Evolutionary conservation across 2,113 vertebrate species (phyloP), one percentile per base, ranked within the genome.

Genomic region (Excalfactoria chinensis): DNA sequence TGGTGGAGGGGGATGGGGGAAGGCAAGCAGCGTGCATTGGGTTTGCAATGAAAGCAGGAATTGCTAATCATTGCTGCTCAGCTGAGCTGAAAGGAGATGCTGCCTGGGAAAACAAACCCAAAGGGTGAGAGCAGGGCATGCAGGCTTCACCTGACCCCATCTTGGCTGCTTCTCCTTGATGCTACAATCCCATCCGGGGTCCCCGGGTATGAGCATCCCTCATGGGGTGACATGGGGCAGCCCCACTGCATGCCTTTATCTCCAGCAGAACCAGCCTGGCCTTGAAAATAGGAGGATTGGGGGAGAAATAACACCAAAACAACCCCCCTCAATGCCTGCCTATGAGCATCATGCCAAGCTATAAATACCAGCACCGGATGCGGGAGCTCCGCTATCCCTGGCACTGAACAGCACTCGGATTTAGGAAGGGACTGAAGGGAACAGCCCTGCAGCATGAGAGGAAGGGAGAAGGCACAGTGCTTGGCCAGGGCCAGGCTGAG

Each of bases 11-110:
- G 22, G 49, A 23, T 5, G 40, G 58, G 34, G 30, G 11, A 46
- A 11, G 55, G 63, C 11, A 9, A 35, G 1, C 55, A 15, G 48
- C 68, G 23, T 43, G 43, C 10, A 2, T 72, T 8, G 48, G 58
- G 89, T 49, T 84, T 6, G 8, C 67, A 19, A 18, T 62, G 35
- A 86, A 48, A 89, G 34, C 82, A 21, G 41, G 84, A 84, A 78
- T 86, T 40, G 89, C 93, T 93, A 46, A 93, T 92, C 63, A 41
- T 46, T 10, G 72, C 94, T 70, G 93, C 85, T 87, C 93, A 72
- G 75, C 75, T 20, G 11, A 69, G 43, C 95, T 58, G 88, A 94
- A 90, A 91, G 89, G 30, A 49, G 93, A 37, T 20, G 74, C 60
- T 11, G 58, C 84, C 3, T 3, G 13, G 82, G 88, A 91, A 91